These are phyloP conservation scores for Hirtodrosophila alboralis DNA, from an alignment of 2,888 invertebrate genomes.

Conservation along the genomic window DNA sequence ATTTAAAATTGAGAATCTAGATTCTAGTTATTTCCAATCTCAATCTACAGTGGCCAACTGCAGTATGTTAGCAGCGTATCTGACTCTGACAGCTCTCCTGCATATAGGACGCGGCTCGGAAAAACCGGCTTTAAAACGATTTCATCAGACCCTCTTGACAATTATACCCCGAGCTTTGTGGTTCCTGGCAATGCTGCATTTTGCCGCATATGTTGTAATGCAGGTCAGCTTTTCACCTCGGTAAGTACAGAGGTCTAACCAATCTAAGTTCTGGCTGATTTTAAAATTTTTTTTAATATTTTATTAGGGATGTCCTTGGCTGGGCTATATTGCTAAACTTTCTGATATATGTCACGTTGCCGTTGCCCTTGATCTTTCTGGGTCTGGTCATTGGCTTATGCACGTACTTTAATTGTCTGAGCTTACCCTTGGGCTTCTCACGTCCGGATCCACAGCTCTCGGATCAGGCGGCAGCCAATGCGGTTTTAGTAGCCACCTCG, in stretches of 20 bases:
- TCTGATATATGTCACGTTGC: constrained; percentile 89
- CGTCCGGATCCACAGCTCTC: constrained; percentile 85
- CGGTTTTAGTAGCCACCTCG: constrained; percentile 88
- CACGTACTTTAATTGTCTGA: constrained; percentile 87
- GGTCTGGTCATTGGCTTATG: constrained; percentile 86
- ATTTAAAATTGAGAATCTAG: no score
- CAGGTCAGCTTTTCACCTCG: constrained; percentile 85
- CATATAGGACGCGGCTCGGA: constrained; percentile 65
- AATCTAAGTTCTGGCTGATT: no score
- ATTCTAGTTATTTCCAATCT: background rate
- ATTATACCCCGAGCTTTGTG: constrained; percentile 71
- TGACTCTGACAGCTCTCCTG: constrained; percentile 57
- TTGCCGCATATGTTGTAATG: constrained; percentile 87
- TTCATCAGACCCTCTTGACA: constrained; percentile 57
- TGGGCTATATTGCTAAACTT: constrained; percentile 90
- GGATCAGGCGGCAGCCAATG: constrained; percentile 88
- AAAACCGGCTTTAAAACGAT: constrained; percentile 46
- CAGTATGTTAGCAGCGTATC: constrained; percentile 59
- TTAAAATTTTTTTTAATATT: background rate
- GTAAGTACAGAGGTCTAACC: constrained; percentile 56
- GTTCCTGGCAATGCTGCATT: constrained; percentile 87
- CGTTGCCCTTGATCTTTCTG: constrained; percentile 88
- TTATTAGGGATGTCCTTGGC: constrained; percentile 88
- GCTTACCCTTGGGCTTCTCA: constrained; percentile 86
- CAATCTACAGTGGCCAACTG: constrained; percentile 51